Base-by-base conservation (phyloP, 1,140 invertebrate species). In the Steinernema khuongi region DNA sequence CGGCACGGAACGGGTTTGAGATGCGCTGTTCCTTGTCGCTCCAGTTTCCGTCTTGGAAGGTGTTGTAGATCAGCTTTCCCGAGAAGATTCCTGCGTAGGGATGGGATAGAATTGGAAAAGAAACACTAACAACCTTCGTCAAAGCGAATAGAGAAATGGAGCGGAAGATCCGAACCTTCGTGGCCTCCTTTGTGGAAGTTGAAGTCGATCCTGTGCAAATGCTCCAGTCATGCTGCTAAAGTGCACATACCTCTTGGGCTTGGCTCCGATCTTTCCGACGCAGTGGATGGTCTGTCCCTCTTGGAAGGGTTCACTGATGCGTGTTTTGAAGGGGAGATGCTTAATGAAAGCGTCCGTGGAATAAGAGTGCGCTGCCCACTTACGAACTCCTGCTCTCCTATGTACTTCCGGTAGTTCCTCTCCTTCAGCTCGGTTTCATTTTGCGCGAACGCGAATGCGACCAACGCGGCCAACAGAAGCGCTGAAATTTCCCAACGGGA, bases 1-100 rank as follows among this genome's bases (percentile, higher is more conserved):
- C 77, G 14, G 83, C 79, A n/a, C 75, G 83, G 81, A 78, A 84
- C n/a, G 83, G 83, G 32, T 77, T 80, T 4, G 67, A 72, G 31
- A 84, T 81, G 7, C 83, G 74, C 67, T 84, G 78, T 66, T 84
- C 83, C 29, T 78, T 72, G 7, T 75, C 81, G n/a, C 80, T 79
- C 83, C 83, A 84, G 70, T 84, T 85, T 36, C 80, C 79, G 68
- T 81, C 72, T 32, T 78, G 30, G 74, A 82, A 83, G 1, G 78
- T 83, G 78, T 85, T 83, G 81, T 85, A 84, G 32, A 84, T 81
- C 29, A 84, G 77, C 36, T 83, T 83, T 43, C 82, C 82, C 26
- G 43, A 67, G 44, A 83, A 80, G 28, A 84, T 31, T 18, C 82
- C 74, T 67, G 28, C 18, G 31, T 11, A 11, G 18, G 43, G 43